Base-by-base conservation (phyloP, 2,888 invertebrate species). In the Drosophila tanythrix region DNA sequence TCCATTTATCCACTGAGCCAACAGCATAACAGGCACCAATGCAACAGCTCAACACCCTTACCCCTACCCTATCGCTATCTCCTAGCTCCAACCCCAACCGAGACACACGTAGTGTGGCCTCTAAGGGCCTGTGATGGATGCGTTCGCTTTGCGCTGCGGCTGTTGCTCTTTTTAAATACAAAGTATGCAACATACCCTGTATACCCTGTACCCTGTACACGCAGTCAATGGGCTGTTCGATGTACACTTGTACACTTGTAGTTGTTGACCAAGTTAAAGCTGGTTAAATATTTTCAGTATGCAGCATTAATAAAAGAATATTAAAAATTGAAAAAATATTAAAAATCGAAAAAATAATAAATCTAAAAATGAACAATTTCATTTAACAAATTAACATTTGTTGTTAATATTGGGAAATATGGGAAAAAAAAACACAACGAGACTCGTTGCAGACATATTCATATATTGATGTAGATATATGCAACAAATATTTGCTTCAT, bases 1-100 rank as follows among this genome's bases (percentile, higher is more conserved):
- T 85, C 82, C 84, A 89, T 85, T 85, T 87, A 89, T 76, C 74
- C 89, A 85, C 83, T 87, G 77, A 87, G 63, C 63, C 79, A 89
- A 83, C 66, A 62, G 56, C 71, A 64, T 66, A 88, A 59, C 62
- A 61, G 74, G 64, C 78, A 85, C 64, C 35, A 72, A 70, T 65
- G 79, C 76, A 78, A 78, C 79, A 73, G 63, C 76, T 53, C 74
- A 31, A 58, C 78, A 65, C 79, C 52, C 80, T 36, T 40, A 48
- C 31, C 55, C 25, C 21, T 66, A 50, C 38, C 35, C 15, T 29
- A 25, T 11, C 13, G 10, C 18, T 1, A 1, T 13, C 25, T 25
- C 25, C 38, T 2, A 10, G 15, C 31, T 4, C 21, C 46, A 46
- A 48, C 60, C 18, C 40, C 33, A 40, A 10, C 6, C 25, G 15